Conservation (phyloP, 2,113 vertebrate species). For the Chlamydotis undulata region DNA sequence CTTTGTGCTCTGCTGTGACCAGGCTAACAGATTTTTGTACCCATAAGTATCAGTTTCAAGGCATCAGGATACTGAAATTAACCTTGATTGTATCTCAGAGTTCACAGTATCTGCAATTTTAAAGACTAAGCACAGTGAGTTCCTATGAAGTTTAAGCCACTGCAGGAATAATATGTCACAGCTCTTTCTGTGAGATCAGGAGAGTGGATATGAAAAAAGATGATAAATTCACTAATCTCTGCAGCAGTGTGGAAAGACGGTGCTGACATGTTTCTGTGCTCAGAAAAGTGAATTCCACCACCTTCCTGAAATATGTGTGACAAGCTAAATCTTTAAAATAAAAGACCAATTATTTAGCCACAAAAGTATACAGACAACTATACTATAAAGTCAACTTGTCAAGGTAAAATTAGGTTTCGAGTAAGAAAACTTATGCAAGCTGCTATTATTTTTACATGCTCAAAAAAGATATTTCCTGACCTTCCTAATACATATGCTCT, state of each 20-base stretch:
- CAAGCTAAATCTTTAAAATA: not conserved
- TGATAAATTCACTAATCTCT: not conserved
- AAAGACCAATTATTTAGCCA: not conserved
- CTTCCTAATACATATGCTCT: not conserved
- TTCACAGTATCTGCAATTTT: not conserved
- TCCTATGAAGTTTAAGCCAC: not conserved
- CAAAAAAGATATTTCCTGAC: not conserved
- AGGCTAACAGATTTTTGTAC: slow-evolving; percentile 10
- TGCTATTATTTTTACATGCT: not conserved
- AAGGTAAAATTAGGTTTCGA: not conserved
- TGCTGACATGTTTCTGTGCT: not conserved
- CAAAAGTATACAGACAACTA: not conserved
- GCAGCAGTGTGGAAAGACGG: not conserved
- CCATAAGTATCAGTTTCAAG: slow-evolving; percentile 32
- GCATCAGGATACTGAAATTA: not conserved
- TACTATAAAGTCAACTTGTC: not conserved
- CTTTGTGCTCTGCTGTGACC: slow-evolving; percentile 21
- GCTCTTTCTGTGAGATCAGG: not conserved
- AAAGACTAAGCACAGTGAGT: not conserved
- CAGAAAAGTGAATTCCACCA: not conserved
- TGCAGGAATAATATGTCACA: not conserved
- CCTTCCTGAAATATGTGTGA: not conserved
- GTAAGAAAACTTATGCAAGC: not conserved
- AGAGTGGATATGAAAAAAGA: not conserved
- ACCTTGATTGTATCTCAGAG: slow-evolving; percentile 10